phyloP scores from a whole-genome alignment of 2,113 vertebrate species.

The Chrysochloris asiatica region DNA sequence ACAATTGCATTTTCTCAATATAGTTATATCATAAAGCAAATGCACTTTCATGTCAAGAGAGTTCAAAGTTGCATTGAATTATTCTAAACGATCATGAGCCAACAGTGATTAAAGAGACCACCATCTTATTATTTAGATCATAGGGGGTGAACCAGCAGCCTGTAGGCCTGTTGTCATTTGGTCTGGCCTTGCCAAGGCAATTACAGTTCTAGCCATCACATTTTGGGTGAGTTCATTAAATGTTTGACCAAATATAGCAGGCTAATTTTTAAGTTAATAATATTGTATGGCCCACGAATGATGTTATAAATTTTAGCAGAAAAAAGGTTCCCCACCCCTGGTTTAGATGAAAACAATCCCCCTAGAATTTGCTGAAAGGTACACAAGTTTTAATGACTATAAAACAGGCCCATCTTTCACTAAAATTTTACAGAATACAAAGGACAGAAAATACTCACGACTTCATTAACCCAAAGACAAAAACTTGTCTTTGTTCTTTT shows the following conservation, averaged over 20 bases:
- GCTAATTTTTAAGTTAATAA: no score
- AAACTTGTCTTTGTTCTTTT: background rate
- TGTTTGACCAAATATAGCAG: no score
- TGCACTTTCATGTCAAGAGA: background rate
- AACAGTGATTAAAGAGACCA: constrained; percentile 5
- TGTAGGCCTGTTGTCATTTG: no score
- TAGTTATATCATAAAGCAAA: background rate
- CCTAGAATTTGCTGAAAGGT: background rate
- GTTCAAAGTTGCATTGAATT: background rate
- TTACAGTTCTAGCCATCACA: no score
- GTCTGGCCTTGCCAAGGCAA: no score
- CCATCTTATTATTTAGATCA: no score
- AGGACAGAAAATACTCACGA: background rate
- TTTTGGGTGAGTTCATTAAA: no score
- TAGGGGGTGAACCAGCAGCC: no score
- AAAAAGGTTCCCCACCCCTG: no score
- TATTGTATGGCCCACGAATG: no score
- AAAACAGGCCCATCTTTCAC: constrained; percentile 11
- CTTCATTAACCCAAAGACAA: background rate
- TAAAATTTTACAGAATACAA: constrained; percentile 12
- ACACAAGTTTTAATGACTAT: background rate
- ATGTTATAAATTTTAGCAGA: no score
- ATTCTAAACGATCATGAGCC: background rate
- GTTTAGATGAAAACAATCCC: background rate
- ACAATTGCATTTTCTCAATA: background rate